Base-by-base conservation (phyloP, 2,797 vertebrate genomes). In the Euphonia xanthogaster region DNA sequence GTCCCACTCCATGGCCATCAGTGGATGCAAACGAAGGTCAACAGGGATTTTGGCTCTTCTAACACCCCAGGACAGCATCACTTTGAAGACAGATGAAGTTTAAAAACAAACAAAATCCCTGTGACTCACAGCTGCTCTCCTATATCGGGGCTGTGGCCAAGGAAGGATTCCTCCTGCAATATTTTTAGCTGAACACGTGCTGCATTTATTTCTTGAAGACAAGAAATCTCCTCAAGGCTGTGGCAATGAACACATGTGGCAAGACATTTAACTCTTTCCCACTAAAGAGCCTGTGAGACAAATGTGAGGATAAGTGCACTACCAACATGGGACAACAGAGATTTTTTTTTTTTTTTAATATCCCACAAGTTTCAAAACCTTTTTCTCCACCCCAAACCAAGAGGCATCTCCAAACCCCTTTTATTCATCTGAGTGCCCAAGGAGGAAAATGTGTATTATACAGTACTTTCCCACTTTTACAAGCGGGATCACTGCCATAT, bases 121-220 rank as follows among this genome's bases (percentile, higher is more conserved):
- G 0, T 4, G 0, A 68, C 71, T 88, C 84, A 20, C 94, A 96
- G 95, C 88, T 97, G 94, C 70, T 92, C 70, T 90, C 78, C 62
- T 5, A 1, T 25, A 40, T 30, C 4, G 7, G 90, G 82, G 76
- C 35, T 77, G 58, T 68, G 88, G 95, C 89, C 94, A 95, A 90
- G 90, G 68, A 93, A 94, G 79, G 80, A 95, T 94, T 97, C 92
- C 90, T 96, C 71, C 89, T 51, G 74, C 71, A 85, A 17, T 92
- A 94, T 97, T 96, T 95, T 95, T 95, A 96, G 96, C 88, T 70
- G 82, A 90, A 93, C 91, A 94, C 30, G 74, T 77, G 89, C 65
- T 76, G 30, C 14, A 0, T 66, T 94, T 91, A 76, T 71, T 95
- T 92, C 82, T 88, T 88, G 86, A 96, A 79, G 72, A 93, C 39